phyloP scores from a whole-genome alignment of 2,888 invertebrate genomes.

The Acanthococcus lagerstroemiae region DNA sequence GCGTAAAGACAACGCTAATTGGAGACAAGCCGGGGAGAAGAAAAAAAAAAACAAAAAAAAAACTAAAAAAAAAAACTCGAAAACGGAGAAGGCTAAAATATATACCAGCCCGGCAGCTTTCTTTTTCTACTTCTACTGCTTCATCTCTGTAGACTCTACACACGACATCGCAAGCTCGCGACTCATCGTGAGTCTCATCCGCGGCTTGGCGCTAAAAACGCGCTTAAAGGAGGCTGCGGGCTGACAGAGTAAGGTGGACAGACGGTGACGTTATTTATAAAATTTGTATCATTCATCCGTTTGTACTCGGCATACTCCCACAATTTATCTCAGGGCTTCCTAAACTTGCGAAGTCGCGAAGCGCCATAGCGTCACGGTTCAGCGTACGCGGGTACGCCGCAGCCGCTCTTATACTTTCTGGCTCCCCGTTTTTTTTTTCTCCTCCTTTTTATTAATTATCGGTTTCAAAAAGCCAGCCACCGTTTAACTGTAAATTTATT shows the following conservation, averaged over 20 bases:
- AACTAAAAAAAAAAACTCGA: neutral
- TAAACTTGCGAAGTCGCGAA: neutral
- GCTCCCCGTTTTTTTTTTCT: no score
- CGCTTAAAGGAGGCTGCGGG: neutral
- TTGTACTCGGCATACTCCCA: slow-evolving; percentile 2
- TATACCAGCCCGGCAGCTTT: no score
- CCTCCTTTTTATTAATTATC: no score
- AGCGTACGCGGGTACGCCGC: no score
- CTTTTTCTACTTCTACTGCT: no score
- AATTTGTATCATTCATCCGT: slow-evolving; percentile 13
- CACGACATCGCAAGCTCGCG: no score
- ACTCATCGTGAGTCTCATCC: no score
- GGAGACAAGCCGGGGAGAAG: slow-evolving; percentile 16
- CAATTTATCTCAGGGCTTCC: neutral
- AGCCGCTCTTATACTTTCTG: no score
- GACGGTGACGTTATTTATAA: slow-evolving; percentile 25
- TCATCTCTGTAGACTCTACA: no score
- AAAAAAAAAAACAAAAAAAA: neutral
- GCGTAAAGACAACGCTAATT: slow-evolving; percentile 17
- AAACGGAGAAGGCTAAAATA: neutral
- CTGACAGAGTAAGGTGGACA: neutral
- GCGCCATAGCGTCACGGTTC: no score
- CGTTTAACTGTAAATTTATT: no score
- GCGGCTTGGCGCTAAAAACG: neutral
- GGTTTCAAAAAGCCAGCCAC: no score